phyloP scores from a whole-genome alignment of 2,113 vertebrate species.

The Catharus fuscescens region DNA sequence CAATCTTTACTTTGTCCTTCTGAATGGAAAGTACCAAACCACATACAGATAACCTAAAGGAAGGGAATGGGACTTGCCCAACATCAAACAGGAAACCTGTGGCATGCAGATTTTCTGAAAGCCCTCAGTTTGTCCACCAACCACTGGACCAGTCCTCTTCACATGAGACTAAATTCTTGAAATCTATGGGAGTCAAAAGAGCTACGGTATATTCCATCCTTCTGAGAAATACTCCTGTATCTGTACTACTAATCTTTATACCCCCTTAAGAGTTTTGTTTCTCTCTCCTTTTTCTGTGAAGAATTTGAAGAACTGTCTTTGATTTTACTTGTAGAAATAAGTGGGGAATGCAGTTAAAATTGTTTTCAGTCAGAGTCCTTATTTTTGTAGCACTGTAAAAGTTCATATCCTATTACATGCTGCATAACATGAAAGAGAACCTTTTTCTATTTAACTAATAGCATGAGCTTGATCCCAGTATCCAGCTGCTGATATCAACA shows the following conservation, averaged over 20 bases:
- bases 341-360: neutral
- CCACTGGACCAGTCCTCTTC: neutral
- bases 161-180: neutral
- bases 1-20: neutral
- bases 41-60: neutral
- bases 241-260: neutral
- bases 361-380: neutral
- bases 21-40: slow-evolving; percentile 14
- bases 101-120: neutral
- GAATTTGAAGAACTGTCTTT: neutral
- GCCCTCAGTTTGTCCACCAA: neutral
- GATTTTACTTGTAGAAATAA: neutral
- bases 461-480: neutral
- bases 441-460: neutral
- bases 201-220: neutral
- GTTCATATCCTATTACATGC: neutral
- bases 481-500: neutral
- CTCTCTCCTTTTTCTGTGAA: neutral
- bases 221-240: neutral
- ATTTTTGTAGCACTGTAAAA: neutral
- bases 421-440: neutral
- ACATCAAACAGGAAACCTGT: neutral
- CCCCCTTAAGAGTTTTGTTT: neutral
- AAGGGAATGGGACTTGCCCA: neutral
- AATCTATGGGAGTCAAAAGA: neutral